Base-by-base conservation (phyloP, 2,888 invertebrate species). In the Eilema depressum region DNA sequence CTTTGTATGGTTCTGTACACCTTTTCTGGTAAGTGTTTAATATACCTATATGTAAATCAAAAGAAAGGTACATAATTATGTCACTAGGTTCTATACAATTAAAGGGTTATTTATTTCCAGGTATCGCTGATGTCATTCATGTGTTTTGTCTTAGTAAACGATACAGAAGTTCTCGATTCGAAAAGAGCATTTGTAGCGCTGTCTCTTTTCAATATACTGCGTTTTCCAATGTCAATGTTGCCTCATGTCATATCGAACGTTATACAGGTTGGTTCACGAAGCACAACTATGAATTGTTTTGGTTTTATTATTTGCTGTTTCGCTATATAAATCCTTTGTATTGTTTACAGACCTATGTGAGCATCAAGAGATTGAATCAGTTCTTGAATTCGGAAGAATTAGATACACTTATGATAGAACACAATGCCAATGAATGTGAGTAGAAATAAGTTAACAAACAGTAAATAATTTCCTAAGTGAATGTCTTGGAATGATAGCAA, bases 181-280 rank as follows among this genome's bases (percentile, higher is more conserved):
- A 96, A 97, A 93, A 98, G 97, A 91, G 99, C 99, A 87, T 99
- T 99, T 96, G 99, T 99, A 84, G 98, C 99, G 86, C 96, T 99
- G 88, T 98, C 99, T 89, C 97, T 99, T 91, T 99, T 99, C 97
- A 99, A 99, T 96, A 98, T 99, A 86, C 97, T 99, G 86, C 97
- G 99, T 91, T 98, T 99, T 92, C 99, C 99, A 85, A 96, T 99
- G 94, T 98, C 98, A 89, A 98, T 99, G 97, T 97, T 99, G 93
- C 99, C 99, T 88, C 98, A 98, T 97, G 97, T 99, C 96, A 98
- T 99, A 91, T 97, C 98, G 88, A 98, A 97, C 94, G 96, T 98
- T 92, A 98, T 98, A 89, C 98, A 98, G 97, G 98, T 98, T 97
- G 96, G 97, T 96, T 33, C 20, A 47, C 1, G 2, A 47, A n/a